phyloP scores from a whole-genome alignment of 2,888 invertebrate genomes.

The Campaea margaritaria region DNA sequence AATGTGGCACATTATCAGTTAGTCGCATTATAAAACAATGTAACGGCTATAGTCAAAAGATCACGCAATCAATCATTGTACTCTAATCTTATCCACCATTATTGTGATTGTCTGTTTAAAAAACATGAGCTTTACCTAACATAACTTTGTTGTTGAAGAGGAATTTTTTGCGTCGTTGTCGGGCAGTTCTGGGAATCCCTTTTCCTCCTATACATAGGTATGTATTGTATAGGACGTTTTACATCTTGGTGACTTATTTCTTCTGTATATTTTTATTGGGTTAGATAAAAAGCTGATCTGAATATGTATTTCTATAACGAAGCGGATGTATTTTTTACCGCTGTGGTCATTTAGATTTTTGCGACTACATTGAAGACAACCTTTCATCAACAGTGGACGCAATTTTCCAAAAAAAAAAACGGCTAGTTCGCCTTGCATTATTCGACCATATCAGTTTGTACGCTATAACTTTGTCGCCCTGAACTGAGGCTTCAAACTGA shows the following conservation, averaged over 20 bases:
- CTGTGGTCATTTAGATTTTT: too few species aligned
- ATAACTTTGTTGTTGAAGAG: constrained; percentile 18
- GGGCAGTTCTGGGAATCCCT: constrained; percentile 25
- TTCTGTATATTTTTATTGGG: background rate
- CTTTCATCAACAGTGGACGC: too few species aligned
- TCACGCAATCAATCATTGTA: constrained; percentile 1
- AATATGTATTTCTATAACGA: too few species aligned
- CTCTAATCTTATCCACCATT: constrained; percentile 17
- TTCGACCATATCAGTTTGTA: too few species aligned
- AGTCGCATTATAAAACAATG: background rate
- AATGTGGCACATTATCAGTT: constrained; percentile 3
- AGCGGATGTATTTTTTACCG: too few species aligned
- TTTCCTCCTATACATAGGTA: constrained; percentile 7
- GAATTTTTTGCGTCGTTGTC: constrained; percentile 17
- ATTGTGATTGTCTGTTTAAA: constrained; percentile 23
- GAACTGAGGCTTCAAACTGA: too few species aligned
- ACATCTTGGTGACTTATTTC: constrained; percentile 19
- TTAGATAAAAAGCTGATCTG: background rate
- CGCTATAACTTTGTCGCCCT: too few species aligned
- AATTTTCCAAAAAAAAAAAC: too few species aligned
- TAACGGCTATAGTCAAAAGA: constrained; percentile 3
- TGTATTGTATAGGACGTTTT: constrained; percentile 10
- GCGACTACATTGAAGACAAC: too few species aligned
- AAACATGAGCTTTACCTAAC: constrained; percentile 30
- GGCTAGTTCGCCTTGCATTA: too few species aligned